Evolutionary conservation across 2,888 invertebrate genomes (phyloP).

Genomic region (Hemaris fuciformis): DNA sequence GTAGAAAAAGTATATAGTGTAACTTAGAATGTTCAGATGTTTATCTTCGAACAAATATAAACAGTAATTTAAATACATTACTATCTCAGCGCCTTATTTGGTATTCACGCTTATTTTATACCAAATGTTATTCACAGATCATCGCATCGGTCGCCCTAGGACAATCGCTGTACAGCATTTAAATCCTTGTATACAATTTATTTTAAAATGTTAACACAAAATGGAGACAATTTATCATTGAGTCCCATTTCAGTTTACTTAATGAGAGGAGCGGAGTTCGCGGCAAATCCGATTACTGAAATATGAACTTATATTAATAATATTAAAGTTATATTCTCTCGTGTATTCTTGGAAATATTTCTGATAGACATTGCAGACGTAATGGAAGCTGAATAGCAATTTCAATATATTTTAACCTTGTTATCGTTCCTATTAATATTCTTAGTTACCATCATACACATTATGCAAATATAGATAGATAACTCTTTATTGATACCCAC

Average conservation of each 20-base stretch:
- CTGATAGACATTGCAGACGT: background rate
- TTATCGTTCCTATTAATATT: too few species aligned
- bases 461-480: too few species aligned
- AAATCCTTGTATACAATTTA: background rate
- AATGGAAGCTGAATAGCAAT: too few species aligned
- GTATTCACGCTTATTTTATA: background rate
- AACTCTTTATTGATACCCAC: too few species aligned
- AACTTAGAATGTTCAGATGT: too few species aligned
- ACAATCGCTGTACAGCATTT: background rate
- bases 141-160: background rate
- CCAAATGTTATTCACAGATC: background rate
- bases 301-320: background rate
- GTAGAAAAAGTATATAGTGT: too few species aligned
- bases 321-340: background rate
- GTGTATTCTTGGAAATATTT: background rate
- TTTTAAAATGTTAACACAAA: background rate
- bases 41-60: too few species aligned
- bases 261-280: background rate
- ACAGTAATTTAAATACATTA: background rate
- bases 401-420: too few species aligned
- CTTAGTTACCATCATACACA: too few species aligned
- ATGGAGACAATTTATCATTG: background rate
- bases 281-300: background rate
- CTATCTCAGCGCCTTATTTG: too few species aligned
- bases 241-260: background rate